A percentile compares a stretch with the other conserved stretches of the same genome.
phyloP scores from a whole-genome alignment of 1,140 invertebrate genomes.

The Caerostris darwini region DNA sequence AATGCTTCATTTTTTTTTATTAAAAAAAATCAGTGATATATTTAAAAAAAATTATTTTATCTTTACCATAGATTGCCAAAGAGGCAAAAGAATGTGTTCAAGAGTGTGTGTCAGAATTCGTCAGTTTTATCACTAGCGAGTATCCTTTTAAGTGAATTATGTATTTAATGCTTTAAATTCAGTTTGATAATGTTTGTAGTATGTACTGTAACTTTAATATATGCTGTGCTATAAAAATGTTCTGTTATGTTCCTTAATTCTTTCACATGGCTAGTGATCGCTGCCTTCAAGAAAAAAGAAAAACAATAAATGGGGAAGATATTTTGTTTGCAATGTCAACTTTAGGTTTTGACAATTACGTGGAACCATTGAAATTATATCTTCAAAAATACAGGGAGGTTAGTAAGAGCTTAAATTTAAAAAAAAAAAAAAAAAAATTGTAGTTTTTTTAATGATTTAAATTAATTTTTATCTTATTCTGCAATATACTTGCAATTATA shows the following conservation, averaged over 20 bases:
- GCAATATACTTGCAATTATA: no score
- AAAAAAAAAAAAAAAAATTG: no score
- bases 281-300: slow-evolving; percentile 98
- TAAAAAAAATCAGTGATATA: no score
- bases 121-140: slow-evolving; percentile 99
- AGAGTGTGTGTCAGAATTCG: slow-evolving; percentile 99
- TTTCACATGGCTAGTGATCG: slow-evolving; percentile 90
- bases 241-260: slow-evolving; percentile 12
- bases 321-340: slow-evolving; percentile 98
- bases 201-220: no score
- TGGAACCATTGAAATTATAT: slow-evolving; percentile 97
- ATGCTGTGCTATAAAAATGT: no score
- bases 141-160: slow-evolving; percentile 77
- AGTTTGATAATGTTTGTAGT: no score
- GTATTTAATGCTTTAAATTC: not conserved
- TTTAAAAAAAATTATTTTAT: not conserved
- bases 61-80: slow-evolving; percentile 92
- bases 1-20: no score
- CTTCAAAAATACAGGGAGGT: slow-evolving; percentile 97
- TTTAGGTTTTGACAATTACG: slow-evolving; percentile 98
- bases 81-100: slow-evolving; percentile 99
- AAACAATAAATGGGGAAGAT: slow-evolving; percentile 99
- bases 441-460: no score
- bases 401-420: not conserved
- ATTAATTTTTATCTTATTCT: no score